phyloP scores from a whole-genome alignment of 1,140 invertebrate species.

The Homarus americanus region DNA sequence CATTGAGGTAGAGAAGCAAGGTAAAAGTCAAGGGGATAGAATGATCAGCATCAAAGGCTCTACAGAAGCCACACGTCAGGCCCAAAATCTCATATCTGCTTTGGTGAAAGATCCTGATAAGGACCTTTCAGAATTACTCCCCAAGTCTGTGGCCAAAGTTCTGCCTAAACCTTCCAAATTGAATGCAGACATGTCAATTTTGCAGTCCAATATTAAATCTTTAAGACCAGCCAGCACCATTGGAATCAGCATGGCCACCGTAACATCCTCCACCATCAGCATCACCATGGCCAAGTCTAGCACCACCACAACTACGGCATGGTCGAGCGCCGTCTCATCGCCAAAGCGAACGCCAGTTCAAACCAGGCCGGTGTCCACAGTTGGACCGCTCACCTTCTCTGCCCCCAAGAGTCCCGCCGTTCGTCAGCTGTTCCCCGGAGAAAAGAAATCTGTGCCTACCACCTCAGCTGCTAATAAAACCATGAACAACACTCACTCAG shows the following conservation, averaged over 20 bases:
- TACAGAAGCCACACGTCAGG: slow-evolving; percentile 80
- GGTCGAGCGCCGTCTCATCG: slow-evolving; percentile 69
- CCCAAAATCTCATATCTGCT: slow-evolving; percentile 81
- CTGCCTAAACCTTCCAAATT: slow-evolving; percentile 76
- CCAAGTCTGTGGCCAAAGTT: slow-evolving; percentile 76
- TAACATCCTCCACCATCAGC: slow-evolving; percentile 77
- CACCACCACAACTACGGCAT: slow-evolving; percentile 57
- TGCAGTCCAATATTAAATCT: slow-evolving; percentile 59
- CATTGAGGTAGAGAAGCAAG: slow-evolving; percentile 98
- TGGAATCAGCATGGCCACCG: slow-evolving; percentile 75
- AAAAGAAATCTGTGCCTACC: slow-evolving; percentile 74
- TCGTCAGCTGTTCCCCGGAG: slow-evolving; percentile 75
- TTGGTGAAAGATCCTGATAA: slow-evolving; percentile 80
- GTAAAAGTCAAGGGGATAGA: slow-evolving; percentile 94
- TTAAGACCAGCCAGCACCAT: slow-evolving; percentile 67
- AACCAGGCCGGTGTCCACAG: slow-evolving; percentile 29
- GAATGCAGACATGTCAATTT: slow-evolving; percentile 49
- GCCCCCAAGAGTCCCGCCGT: slow-evolving; percentile 74
- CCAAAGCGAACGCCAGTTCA: slow-evolving; percentile 56
- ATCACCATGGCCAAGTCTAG: slow-evolving; percentile 75
- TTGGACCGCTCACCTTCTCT: slow-evolving; percentile 44
- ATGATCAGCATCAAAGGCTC: slow-evolving; percentile 93
- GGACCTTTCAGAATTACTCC: slow-evolving; percentile 79
- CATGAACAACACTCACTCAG: slow-evolving; percentile 83
- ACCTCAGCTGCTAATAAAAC: slow-evolving; percentile 79